Base-by-base conservation (phyloP, 2,888 invertebrate genomes). In the Ophion ventricosus region DNA sequence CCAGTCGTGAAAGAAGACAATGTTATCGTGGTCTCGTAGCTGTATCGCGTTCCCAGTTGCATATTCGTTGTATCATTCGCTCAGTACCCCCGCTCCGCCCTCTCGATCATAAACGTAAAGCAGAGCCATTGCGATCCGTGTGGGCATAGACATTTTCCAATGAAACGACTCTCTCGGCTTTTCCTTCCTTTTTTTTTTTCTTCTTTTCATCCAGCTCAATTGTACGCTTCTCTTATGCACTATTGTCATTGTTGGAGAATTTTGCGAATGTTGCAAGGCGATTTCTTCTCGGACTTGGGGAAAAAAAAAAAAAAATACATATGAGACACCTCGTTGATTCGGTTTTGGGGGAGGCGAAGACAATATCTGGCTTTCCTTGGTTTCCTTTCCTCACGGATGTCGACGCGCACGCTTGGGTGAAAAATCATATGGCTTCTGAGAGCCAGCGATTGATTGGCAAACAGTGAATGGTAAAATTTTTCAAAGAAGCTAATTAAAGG, bases 101-200 rank as follows among this genome's bases (percentile, higher is more conserved):
- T 43, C n/a, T 23, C 67, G 76, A 75, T 82, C 79, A 73, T 84
- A 82, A 84, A 75, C 79, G 84, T 76, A 84, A 84, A 72, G 79
- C 75, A 70, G 56, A 80, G 25, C 43, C 73, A 81, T 84, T 79
- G 84, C 72, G 59, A 79, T 49, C 64, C 17, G 64, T 43, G 17
- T 54, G 70, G 70, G 20, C 5, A 59, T 23, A 11, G 59, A 29
- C 63, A 35, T 25, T 17, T 17, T 7, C n/a, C 63, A 29, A 26
- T 35, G n/a, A 35, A 63, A 61, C 25, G 26, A 61, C 5, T 8
- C 26, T 63, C 29, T 23, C 35, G 35, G 63, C 11, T 29, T 29
- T 63, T 63, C 25, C 25, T 25, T 63, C 1, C 2, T 49, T 49
- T 49, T 49, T 1, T 49, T 14, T 1, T 59, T 20, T 3, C 1